These are phyloP conservation scores for Thalassophryne amazonica DNA, from an alignment of 2,797 vertebrate genomes.

Conservation along the genomic window DNA sequence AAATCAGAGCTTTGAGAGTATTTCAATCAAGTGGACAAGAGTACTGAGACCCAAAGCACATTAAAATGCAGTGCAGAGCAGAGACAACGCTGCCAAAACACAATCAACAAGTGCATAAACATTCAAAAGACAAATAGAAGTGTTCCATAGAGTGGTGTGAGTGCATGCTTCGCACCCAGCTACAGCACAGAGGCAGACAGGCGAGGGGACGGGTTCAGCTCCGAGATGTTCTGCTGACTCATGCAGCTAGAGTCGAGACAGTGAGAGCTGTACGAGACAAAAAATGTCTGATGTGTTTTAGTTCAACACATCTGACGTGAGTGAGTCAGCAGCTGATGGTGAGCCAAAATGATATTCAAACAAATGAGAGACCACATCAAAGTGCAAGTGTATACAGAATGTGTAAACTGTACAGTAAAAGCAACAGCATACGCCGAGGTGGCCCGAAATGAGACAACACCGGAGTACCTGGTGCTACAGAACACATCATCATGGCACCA, in stretches of 20 bases:
- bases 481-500: too few relatives aligned
- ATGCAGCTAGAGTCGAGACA: constrained; percentile 9
- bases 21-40: background rate
- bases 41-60: background rate
- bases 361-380: too few relatives aligned
- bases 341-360: too few relatives aligned
- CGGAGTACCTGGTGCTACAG: too few relatives aligned
- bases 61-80: background rate
- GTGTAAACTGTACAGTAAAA: too few relatives aligned
- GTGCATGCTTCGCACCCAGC: constrained; percentile 9
- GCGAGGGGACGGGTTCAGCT: background rate
- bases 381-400: too few relatives aligned
- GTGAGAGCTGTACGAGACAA: background rate
- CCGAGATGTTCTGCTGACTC: constrained; percentile 22
- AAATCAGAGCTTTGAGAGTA: background rate
- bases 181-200: background rate
- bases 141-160: constrained; percentile 1
- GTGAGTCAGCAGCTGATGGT: too few relatives aligned
- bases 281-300: background rate
- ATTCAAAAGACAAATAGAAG: background rate
- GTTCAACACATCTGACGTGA: background rate
- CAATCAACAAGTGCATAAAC: background rate
- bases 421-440: too few relatives aligned
- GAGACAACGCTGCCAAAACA: background rate
- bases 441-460: too few relatives aligned